Evolutionary conservation across 2,888 invertebrate genomes (phyloP).

Genomic region (Lasioglossum marginatum): DNA sequence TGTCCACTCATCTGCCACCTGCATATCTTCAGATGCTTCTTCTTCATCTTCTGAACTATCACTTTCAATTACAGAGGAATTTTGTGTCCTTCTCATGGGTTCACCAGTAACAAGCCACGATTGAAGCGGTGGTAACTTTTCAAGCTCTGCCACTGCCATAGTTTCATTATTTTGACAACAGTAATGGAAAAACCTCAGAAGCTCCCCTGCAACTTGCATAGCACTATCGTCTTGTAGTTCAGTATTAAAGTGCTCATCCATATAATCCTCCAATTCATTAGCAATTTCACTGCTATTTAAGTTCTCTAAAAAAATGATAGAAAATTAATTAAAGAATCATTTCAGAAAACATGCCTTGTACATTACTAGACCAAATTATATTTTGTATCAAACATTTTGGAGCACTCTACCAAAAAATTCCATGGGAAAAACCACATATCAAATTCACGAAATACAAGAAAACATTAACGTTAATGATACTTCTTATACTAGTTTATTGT

Average conservation of each 20-base stretch:
- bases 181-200: slow-evolving; percentile 76
- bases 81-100: slow-evolving; percentile 16
- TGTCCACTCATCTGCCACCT: slow-evolving; percentile 75
- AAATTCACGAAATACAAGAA: not conserved
- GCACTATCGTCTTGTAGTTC: slow-evolving; percentile 79
- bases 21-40: slow-evolving; percentile 64
- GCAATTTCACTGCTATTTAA: slow-evolving; percentile 75
- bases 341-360: not conserved
- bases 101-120: slow-evolving; percentile 73
- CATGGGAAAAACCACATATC: not conserved
- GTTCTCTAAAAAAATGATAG: slow-evolving; percentile 68
- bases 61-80: not conserved
- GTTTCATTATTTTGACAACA: slow-evolving; percentile 69
- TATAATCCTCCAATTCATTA: slow-evolving; percentile 78
- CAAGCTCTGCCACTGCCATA: slow-evolving; percentile 68
- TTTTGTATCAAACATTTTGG: too few relatives aligned
- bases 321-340: not conserved
- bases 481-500: not conserved
- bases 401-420: too few relatives aligned
- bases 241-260: slow-evolving; percentile 78
- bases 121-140: slow-evolving; percentile 77
- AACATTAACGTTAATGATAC: not conserved
- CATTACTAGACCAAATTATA: not conserved
- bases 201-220: slow-evolving; percentile 77
- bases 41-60: slow-evolving; percentile 61